These are phyloP conservation scores for Drosophila biarmipes DNA, from an alignment of 1,140 invertebrate species.

Conservation along the genomic window DNA sequence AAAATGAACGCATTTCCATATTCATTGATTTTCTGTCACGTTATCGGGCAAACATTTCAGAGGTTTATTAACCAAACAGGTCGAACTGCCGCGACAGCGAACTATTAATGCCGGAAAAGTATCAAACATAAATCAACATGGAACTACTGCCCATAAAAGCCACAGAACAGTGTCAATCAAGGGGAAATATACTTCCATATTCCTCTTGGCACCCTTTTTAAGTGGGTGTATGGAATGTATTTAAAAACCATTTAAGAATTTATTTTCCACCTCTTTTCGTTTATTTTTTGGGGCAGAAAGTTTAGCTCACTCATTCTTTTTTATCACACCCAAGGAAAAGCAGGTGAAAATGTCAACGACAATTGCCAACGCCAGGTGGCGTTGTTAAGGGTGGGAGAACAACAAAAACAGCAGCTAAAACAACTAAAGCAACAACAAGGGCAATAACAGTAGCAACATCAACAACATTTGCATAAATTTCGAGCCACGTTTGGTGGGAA, in stretches of 20 bases:
- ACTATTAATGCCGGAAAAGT: slow-evolving; percentile 62
- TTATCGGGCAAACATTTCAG: slow-evolving; percentile 62
- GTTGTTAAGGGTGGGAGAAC: slow-evolving; percentile 13
- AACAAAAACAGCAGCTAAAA: slow-evolving; percentile 6
- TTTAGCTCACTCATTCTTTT: slow-evolving; percentile 23
- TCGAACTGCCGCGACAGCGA: not conserved
- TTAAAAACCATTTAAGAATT: slow-evolving; percentile 73
- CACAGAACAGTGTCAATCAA: slow-evolving; percentile 53
- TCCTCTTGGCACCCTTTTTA: slow-evolving; percentile 12
- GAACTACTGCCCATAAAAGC: slow-evolving; percentile 33
- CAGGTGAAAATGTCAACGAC: slow-evolving; percentile 77
- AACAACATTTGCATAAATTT: slow-evolving; percentile 80
- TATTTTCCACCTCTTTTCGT: slow-evolving; percentile 2
- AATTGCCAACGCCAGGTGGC: slow-evolving; percentile 79
- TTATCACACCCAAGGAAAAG: slow-evolving; percentile 29
- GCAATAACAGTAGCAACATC: slow-evolving; percentile 58
- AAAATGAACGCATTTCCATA: slow-evolving; percentile 61
- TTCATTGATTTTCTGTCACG: slow-evolving; percentile 75
- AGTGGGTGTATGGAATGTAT: slow-evolving; percentile 48
- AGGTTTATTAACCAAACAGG: slow-evolving; percentile 42
- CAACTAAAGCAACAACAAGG: slow-evolving; percentile 36
- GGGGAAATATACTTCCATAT: slow-evolving; percentile 3
- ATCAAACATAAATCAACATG: slow-evolving; percentile 69
- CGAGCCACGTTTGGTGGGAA: slow-evolving; percentile 65
- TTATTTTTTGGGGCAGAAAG: slow-evolving; percentile 17